Evolutionary conservation across 1,140 invertebrate species (phyloP), one percentile per base, ranked within the genome.

Genomic region (Amyelois transitella): DNA sequence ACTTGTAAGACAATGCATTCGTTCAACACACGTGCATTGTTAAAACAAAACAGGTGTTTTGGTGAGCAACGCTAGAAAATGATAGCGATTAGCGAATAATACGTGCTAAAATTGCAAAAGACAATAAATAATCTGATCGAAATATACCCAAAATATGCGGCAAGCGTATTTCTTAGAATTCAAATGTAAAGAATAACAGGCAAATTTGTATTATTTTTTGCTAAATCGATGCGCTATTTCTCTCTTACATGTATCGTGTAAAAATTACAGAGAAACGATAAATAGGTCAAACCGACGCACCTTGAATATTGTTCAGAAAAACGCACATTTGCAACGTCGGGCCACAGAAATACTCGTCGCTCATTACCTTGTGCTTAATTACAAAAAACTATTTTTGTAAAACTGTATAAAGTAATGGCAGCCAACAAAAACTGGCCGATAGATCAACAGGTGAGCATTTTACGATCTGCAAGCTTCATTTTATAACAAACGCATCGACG

Each of bases 281-380:
- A 60, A 66, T 69, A 62, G 67, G 67, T 67, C 70, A 62, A 69
- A 67, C 43, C 51, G 21, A 44, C 38, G 43, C 19, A 68, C 66
- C 68, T 71, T 68, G 65, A 69, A 62, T 53, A 50, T 60, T 12
- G 45, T 52, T 57, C 53, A 61, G 55, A 65, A 62, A 68, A 74
- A 64, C 55, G 57, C 59, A 54, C 59, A 57, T 70, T 69, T 62
- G 61, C 63, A 62, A 51, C 43, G 58, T 58, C 32, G 17, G 44
- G 8, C 3, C 19, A 53, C 65, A 72, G 72, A 72, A 67, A 72
- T 62, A 69, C 58, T 53, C 60, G 64, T 64, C 64, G 66, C 66
- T 44, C 14, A 58, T 44, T 50, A 62, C 69, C 66, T 72, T 75
- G 72, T 66, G 60, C 72, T 67, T 75, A 75, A 75, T 75, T 67